These are phyloP conservation scores for Clupea harengus DNA, from an alignment of 2,113 vertebrate genomes.

Conservation along the genomic window DNA sequence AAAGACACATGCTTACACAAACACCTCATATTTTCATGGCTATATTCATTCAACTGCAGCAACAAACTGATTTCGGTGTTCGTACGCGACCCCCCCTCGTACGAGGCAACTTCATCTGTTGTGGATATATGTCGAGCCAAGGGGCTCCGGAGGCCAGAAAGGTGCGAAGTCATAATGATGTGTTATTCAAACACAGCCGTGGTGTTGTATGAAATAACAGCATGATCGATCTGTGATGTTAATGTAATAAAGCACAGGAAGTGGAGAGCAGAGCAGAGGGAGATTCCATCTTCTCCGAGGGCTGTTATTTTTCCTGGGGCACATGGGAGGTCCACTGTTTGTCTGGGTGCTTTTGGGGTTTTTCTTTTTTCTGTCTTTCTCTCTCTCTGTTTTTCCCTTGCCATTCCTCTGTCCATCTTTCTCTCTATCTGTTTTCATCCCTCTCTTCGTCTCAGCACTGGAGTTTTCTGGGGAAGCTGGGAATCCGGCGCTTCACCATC, in stretches of 20 bases:
- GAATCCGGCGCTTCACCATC: background rate
- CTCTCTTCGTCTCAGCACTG: background rate
- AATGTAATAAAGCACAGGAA: background rate
- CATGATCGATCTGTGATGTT: conserved; percentile 8
- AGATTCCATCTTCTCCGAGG: conserved; percentile 22
- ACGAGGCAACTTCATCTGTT: background rate
- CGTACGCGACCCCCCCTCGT: background rate
- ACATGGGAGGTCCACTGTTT: conserved; percentile 32
- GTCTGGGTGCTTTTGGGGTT: conserved; percentile 52
- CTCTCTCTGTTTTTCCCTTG: background rate
- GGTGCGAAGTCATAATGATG: conserved; percentile 5
- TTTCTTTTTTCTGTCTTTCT: conserved; percentile 8
- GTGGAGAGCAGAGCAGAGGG: background rate
- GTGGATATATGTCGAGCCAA: conserved; percentile 5
- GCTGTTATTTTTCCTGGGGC: conserved; percentile 30
- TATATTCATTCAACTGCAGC: background rate
- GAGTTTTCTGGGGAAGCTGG: background rate
- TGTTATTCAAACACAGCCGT: conserved; percentile 8
- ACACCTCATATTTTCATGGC: background rate
- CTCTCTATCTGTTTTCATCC: background rate
- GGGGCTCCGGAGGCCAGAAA: background rate
- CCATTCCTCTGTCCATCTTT: background rate
- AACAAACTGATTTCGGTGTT: conserved; percentile 18
- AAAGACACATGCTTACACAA: background rate
- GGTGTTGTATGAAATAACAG: conserved; percentile 25